phyloP scores from a whole-genome alignment of 2,888 invertebrate species.

The Tineola bisselliella region DNA sequence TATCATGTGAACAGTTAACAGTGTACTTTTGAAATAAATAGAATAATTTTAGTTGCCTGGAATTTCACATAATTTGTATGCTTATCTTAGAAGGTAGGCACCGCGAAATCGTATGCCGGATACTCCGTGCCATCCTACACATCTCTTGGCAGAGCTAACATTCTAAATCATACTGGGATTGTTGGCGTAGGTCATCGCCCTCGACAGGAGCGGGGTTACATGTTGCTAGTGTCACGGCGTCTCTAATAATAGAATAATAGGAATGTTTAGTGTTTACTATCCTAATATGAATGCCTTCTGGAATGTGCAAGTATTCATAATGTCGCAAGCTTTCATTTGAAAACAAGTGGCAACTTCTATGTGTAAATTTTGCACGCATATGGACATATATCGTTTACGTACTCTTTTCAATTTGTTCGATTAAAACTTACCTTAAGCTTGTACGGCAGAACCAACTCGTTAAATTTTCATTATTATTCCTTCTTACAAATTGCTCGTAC shows the following conservation, averaged over 20 bases:
- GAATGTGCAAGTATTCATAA: conserved; percentile 10
- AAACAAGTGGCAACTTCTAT: not conserved
- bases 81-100: not conserved
- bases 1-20: conserved; percentile 43
- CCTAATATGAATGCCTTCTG: conserved; percentile 15
- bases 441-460: conserved; percentile 45
- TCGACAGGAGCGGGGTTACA: conserved; percentile 52
- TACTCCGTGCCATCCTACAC: conserved; percentile 30
- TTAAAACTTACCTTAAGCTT: conserved; percentile 37
- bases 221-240: conserved; percentile 64
- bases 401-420: conserved; percentile 37
- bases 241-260: conserved; percentile 62
- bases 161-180: conserved; percentile 62
- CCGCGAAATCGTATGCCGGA: conserved; percentile 24
- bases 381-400: not conserved
- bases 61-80: not conserved
- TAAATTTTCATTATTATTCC: conserved; percentile 64
- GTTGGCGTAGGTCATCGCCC: conserved; percentile 63
- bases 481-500: conserved; percentile 61
- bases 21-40: conserved; percentile 18
- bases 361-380: not conserved
- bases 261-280: conserved; percentile 49
- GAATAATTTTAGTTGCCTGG: not conserved
- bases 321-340: not conserved
- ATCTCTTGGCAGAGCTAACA: conserved; percentile 53